phyloP scores from a whole-genome alignment of 2,888 invertebrate species.

The Netelia inedita region DNA sequence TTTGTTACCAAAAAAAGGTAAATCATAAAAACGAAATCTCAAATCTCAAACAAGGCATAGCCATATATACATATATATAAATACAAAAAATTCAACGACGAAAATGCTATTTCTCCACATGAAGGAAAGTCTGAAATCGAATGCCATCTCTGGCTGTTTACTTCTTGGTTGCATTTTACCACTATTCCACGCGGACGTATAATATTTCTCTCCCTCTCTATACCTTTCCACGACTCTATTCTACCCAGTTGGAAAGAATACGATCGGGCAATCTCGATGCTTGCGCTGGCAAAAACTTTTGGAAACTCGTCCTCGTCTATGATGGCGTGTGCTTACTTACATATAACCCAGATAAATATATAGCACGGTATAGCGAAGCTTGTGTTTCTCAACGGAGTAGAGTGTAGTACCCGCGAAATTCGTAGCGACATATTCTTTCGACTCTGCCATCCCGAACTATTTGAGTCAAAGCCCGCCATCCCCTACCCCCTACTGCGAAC shows the following conservation, averaged over 20 bases:
- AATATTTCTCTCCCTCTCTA: slow-evolving; percentile 38
- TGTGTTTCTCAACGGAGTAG: slow-evolving; percentile 40
- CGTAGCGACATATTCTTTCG: slow-evolving; percentile 67
- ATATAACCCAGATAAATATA: not conserved
- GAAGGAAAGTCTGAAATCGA: slow-evolving; percentile 53
- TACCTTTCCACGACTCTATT: slow-evolving; percentile 9
- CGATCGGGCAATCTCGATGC: slow-evolving; percentile 65
- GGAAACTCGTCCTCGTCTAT: slow-evolving; percentile 55
- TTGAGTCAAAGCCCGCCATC: slow-evolving; percentile 19
- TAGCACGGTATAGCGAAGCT: slow-evolving; percentile 23
- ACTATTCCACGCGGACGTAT: slow-evolving; percentile 46
- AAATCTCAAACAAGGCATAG: not conserved
- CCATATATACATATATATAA: not conserved
- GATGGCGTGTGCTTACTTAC: slow-evolving; percentile 52
- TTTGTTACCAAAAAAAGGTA: not conserved
- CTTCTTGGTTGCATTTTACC: slow-evolving; percentile 60
- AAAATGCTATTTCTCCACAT: slow-evolving; percentile 55
- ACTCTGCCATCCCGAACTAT: slow-evolving; percentile 39
- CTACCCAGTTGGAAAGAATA: slow-evolving; percentile 58
- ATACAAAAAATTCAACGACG: slow-evolving; percentile 20
- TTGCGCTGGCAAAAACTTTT: slow-evolving; percentile 62
- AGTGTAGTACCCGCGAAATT: slow-evolving; percentile 57
- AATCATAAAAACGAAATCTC: not conserved
- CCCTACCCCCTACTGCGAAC: slow-evolving; percentile 6
- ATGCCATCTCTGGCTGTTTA: slow-evolving; percentile 61